phyloP scores from a whole-genome alignment of 1,140 invertebrate genomes.

The Procambarus clarkii region DNA sequence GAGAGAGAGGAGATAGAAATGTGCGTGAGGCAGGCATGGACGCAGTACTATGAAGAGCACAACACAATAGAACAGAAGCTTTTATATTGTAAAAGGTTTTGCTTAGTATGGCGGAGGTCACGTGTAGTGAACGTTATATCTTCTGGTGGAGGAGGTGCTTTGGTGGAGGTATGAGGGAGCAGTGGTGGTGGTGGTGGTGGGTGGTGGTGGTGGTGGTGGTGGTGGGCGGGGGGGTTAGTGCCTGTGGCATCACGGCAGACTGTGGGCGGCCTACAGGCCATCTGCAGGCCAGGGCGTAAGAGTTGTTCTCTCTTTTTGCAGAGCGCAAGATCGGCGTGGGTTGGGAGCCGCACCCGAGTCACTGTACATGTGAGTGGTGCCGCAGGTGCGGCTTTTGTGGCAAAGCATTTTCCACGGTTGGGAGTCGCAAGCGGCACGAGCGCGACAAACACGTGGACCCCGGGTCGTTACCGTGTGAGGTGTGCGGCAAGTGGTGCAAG shows the following conservation, averaged over 20 bases:
- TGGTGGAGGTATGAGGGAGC: background rate
- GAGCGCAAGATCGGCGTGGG: constrained; percentile 48
- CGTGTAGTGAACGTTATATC: background rate
- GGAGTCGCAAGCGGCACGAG: constrained; percentile 67
- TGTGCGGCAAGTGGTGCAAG: constrained; percentile 72
- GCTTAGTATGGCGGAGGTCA: background rate
- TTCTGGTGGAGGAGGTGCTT: background rate
- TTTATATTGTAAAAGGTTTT: background rate
- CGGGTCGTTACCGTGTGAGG: constrained; percentile 63
- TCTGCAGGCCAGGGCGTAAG: constrained; percentile 62
- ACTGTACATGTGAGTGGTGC: constrained; percentile 67
- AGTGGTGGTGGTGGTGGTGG: constrained; percentile 33
- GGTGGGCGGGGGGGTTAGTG: background rate
- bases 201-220: constrained; percentile 25
- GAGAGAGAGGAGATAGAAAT: no score
- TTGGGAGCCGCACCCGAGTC: constrained; percentile 65
- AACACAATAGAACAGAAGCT: background rate
- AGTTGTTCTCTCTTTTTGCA: constrained; percentile 72
- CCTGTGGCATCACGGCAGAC: background rate
- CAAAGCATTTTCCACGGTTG: constrained; percentile 68
- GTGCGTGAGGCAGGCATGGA: background rate
- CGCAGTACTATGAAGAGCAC: background rate
- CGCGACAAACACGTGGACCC: constrained; percentile 65
- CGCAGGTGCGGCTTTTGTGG: constrained; percentile 71
- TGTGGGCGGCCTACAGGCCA: constrained; percentile 4